These are phyloP conservation scores for Lepus timidus DNA, from an alignment of 2,113 vertebrate species.

Conservation along the genomic window DNA sequence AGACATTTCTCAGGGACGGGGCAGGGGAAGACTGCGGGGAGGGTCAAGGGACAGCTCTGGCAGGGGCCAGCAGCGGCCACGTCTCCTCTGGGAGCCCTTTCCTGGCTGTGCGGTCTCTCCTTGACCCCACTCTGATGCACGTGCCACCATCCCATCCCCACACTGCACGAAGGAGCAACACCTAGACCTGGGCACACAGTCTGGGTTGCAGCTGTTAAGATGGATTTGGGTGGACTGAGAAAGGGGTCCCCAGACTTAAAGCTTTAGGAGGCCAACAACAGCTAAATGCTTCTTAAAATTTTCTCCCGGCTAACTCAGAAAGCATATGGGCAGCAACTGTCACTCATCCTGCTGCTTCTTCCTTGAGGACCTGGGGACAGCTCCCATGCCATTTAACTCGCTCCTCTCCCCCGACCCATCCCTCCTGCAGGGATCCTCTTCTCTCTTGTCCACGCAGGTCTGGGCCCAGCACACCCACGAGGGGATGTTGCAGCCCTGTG, in stretches of 20 bases:
- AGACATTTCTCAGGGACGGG: neutral
- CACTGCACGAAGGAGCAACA: neutral
- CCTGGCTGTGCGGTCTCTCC: neutral
- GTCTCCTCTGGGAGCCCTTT: neutral
- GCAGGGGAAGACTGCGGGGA: neutral
- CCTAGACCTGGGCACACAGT: neutral
- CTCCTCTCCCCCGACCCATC: fast-evolving
- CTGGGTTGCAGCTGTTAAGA: neutral
- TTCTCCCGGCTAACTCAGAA: neutral
- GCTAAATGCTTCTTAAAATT: neutral
- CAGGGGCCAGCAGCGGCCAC: neutral
- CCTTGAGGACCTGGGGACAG: neutral
- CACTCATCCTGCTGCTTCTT: neutral
- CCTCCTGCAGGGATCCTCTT: fast-evolving
- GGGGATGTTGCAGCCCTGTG: neutral
- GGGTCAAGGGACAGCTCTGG: neutral
- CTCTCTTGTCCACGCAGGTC: neutral
- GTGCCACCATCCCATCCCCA: neutral
- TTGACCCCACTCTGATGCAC: neutral
- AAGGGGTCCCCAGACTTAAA: neutral
- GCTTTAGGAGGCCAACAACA: neutral
- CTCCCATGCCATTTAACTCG: neutral
- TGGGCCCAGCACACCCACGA: fast-evolving
- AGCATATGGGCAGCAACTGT: neutral
- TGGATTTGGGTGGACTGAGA: neutral